A percentile compares a stretch with the other conserved stretches of the same genome.
phyloP scores from a whole-genome alignment of 1,140 invertebrate genomes.

The Metaphire vulgaris region DNA sequence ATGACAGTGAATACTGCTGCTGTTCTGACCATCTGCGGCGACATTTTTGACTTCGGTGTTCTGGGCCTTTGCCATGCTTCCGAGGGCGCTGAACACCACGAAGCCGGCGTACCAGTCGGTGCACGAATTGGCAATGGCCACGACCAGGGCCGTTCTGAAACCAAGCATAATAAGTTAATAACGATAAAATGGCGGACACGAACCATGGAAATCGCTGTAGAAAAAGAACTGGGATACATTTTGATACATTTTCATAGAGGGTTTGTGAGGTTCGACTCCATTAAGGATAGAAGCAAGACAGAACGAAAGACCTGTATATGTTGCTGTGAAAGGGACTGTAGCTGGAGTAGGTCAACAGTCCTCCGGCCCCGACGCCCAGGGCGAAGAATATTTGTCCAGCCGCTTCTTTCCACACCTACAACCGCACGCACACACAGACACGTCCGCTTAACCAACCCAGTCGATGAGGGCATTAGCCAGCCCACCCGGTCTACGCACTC shows the following conservation, averaged over 20 bases:
- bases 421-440: too few relatives aligned
- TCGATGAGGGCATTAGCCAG: too few relatives aligned
- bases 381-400: constrained; percentile 75
- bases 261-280: too few relatives aligned
- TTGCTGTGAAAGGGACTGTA: constrained; percentile 50
- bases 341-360: constrained; percentile 42
- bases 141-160: background rate
- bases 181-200: too few relatives aligned
- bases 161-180: too few relatives aligned
- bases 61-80: background rate
- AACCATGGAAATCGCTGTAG: too few relatives aligned
- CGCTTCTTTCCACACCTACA: constrained; percentile 69
- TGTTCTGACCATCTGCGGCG: background rate
- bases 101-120: background rate
- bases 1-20: too few relatives aligned
- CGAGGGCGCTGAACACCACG: background rate
- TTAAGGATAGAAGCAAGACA: too few relatives aligned
- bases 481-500: too few relatives aligned
- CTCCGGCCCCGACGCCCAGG: constrained; percentile 47
- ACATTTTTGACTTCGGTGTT: background rate
- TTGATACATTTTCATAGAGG: too few relatives aligned
- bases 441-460: too few relatives aligned
- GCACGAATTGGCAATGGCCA: background rate
- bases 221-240: too few relatives aligned
- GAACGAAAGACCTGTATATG: constrained; percentile 48